Evolutionary conservation across 2,888 invertebrate species (phyloP).

Genomic region (Drosophila buzzatii): DNA sequence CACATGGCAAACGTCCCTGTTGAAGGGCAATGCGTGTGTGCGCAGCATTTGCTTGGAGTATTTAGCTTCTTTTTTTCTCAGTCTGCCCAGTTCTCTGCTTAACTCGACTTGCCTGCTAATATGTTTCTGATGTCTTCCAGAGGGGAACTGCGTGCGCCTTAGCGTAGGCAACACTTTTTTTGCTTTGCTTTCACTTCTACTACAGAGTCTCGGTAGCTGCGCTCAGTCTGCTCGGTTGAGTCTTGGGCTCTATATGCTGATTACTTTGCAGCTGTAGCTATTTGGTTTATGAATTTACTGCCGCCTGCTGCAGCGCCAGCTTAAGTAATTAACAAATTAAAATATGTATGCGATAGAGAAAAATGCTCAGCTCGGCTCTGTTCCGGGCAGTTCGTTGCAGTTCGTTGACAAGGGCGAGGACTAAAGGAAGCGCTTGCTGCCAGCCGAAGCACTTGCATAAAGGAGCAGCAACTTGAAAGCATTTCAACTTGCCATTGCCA

Average conservation of each 20-base stretch:
- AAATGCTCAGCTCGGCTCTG: slow-evolving; percentile 19
- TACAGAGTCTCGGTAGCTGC: slow-evolving; percentile 33
- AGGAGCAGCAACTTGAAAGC: slow-evolving; percentile 34
- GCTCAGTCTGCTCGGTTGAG: slow-evolving; percentile 23
- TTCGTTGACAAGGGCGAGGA: slow-evolving; percentile 26
- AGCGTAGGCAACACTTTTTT: slow-evolving; percentile 51
- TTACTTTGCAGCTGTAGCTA: slow-evolving; percentile 64
- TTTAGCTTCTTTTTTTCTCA: slow-evolving; percentile 9
- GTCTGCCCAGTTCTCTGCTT: slow-evolving; percentile 24
- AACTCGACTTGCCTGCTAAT: slow-evolving; percentile 64
- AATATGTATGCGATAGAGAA: slow-evolving; percentile 58
- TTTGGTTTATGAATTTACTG: slow-evolving; percentile 68
- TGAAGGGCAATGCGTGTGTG: slow-evolving; percentile 19
- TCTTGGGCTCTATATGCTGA: slow-evolving; percentile 59
- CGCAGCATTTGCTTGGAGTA: slow-evolving; percentile 15
- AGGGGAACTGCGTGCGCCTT: slow-evolving; percentile 14
- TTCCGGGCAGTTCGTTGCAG: slow-evolving; percentile 22
- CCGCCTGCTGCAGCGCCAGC: slow-evolving; percentile 47
- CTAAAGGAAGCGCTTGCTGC: slow-evolving; percentile 12
- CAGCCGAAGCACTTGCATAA: slow-evolving; percentile 20
- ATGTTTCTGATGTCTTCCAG: slow-evolving; percentile 74
- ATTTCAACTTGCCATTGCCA: slow-evolving; percentile 37
- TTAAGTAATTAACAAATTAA: slow-evolving; percentile 81
- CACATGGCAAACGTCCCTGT: slow-evolving; percentile 25
- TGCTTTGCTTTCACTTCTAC: slow-evolving; percentile 25